phyloP scores from a whole-genome alignment of 2,888 invertebrate genomes.

The Drosophila kambysellisi region DNA sequence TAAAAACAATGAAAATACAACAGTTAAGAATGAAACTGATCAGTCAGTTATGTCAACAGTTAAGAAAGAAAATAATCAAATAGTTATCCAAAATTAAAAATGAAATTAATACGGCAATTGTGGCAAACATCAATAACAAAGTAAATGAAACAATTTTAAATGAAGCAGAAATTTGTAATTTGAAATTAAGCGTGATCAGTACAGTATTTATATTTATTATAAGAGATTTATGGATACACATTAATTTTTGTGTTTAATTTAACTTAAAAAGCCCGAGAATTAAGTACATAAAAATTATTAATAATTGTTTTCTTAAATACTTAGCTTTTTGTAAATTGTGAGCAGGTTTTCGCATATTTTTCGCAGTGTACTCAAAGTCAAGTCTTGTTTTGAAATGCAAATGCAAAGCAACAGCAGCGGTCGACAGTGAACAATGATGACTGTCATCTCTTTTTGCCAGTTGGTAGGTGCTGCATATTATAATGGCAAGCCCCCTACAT shows the following conservation, averaged over 20 bases:
- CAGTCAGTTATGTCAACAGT: too few relatives aligned
- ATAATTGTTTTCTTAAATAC: background rate
- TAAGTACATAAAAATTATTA: background rate
- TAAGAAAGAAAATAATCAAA: too few relatives aligned
- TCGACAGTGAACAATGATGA: constrained; percentile 2
- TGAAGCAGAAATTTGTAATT: too few relatives aligned
- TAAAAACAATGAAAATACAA: too few relatives aligned
- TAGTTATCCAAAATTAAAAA: too few relatives aligned
- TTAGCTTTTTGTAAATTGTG: background rate
- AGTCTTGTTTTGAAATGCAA: constrained; percentile 59
- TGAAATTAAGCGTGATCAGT: too few relatives aligned
- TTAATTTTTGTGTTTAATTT: background rate
- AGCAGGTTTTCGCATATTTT: background rate
- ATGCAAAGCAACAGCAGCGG: constrained; percentile 31
- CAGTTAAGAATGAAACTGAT: too few relatives aligned
- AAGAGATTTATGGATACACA: too few relatives aligned
- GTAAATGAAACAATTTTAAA: too few relatives aligned
- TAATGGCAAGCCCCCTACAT: constrained; percentile 49
- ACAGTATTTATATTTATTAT: background rate
- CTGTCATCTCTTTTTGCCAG: constrained; percentile 12
- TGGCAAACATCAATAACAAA: too few relatives aligned
- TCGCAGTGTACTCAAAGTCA: background rate
- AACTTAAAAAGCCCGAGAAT: background rate
- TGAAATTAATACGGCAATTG: too few relatives aligned
- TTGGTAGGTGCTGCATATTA: constrained; percentile 44